Percentiles rank a stretch among this genome's conserved stretches.
These are phyloP conservation scores for Drosophila emarginata DNA, from an alignment of 2,888 invertebrate species.

Conservation along the genomic window DNA sequence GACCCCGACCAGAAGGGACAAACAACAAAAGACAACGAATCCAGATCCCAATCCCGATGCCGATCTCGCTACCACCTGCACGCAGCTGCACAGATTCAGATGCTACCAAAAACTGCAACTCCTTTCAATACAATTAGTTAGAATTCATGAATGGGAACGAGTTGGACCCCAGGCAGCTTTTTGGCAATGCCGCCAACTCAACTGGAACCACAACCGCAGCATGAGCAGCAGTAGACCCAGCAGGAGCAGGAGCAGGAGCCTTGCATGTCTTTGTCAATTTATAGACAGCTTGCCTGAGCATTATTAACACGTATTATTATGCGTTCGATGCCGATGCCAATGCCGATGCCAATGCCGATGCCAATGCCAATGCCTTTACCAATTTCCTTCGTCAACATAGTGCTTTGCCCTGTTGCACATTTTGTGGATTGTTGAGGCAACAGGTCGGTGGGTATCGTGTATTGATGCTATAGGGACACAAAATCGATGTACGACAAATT, in stretches of 20 bases:
- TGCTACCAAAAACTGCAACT: constrained; percentile 61
- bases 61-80: constrained; percentile 63
- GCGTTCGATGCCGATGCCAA: constrained; percentile 41
- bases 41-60: constrained; percentile 51
- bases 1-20: constrained; percentile 39
- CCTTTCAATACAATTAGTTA: constrained; percentile 79
- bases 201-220: constrained; percentile 22
- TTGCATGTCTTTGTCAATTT: constrained; percentile 81
- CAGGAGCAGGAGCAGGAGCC: constrained; percentile 32
- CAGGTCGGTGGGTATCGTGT: neutral
- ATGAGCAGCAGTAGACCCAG: constrained; percentile 29
- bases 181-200: constrained; percentile 57
- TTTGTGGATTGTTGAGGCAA: constrained; percentile 60
- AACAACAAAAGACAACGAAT: constrained; percentile 48
- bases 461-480: constrained; percentile 10
- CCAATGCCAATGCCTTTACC: constrained; percentile 2
- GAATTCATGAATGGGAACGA: constrained; percentile 76
- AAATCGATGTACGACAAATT: constrained; percentile 65
- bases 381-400: constrained; percentile 32
- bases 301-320: constrained; percentile 79
- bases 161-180: constrained; percentile 60
- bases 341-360: constrained; percentile 42
- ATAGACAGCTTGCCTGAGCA: constrained; percentile 76
- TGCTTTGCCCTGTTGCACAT: constrained; percentile 44
- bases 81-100: constrained; percentile 79